A percentile compares a stretch with the other conserved stretches of the same genome.
Conservation (phyloP, 2,113 vertebrate genomes). For the Chlamydotis undulata region DNA sequence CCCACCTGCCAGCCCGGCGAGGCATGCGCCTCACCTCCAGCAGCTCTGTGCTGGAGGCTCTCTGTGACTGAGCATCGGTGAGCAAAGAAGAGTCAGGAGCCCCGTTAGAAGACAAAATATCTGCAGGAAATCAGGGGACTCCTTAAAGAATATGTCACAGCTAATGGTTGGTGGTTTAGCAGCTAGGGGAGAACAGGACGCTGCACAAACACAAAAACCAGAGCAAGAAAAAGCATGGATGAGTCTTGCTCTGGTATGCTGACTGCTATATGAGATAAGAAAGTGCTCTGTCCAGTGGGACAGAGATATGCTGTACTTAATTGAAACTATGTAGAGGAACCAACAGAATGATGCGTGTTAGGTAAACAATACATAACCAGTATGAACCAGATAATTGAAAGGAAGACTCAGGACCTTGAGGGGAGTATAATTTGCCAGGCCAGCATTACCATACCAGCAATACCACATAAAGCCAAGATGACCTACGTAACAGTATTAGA, state of each 20-base stretch:
- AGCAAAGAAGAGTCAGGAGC: not conserved
- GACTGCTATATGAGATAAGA: not conserved
- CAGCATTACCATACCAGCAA: not conserved
- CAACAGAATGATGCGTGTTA: not conserved
- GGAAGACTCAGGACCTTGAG: not conserved
- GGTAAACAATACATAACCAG: not conserved
- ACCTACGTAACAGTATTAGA: not conserved
- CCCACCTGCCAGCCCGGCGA: rapidly evolving
- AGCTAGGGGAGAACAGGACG: not conserved
- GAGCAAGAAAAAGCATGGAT: not conserved
- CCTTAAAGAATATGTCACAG: not conserved
- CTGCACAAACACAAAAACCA: not conserved
- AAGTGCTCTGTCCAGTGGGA: not conserved
- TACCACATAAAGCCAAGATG: not conserved
- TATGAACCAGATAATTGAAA: not conserved
- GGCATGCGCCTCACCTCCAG: rapidly evolving
- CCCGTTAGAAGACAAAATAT: not conserved
- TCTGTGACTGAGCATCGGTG: rapidly evolving
- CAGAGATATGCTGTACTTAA: not conserved
- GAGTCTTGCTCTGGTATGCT: not conserved
- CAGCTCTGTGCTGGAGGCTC: not conserved
- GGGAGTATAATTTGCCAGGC: not conserved
- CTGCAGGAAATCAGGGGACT: not conserved
- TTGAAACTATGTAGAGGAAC: not conserved
- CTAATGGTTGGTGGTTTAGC: not conserved